These are phyloP conservation scores for Bombus pyrosoma DNA, from an alignment of 1,140 invertebrate species.

Conservation along the genomic window DNA sequence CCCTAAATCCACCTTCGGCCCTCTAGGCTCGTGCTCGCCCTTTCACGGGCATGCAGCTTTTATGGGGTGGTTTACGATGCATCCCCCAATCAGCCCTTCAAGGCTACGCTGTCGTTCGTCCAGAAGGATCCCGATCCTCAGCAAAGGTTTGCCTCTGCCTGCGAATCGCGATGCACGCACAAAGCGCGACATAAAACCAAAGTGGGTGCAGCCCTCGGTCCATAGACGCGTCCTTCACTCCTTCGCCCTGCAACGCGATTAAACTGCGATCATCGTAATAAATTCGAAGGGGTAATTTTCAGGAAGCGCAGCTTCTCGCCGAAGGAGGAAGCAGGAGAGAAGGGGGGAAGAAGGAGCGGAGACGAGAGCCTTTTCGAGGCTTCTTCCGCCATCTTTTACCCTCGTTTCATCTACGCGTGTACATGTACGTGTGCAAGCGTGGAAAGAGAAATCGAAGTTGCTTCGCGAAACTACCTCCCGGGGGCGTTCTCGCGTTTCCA, in stretches of 20 bases:
- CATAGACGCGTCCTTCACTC: not conserved
- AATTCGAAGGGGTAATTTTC: constrained; percentile 11
- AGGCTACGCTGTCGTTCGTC: constrained; percentile 39
- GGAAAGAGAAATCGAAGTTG: constrained; percentile 12
- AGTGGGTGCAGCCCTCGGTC: constrained; percentile 1
- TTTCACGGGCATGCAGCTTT: constrained; percentile 60
- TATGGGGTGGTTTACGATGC: constrained; percentile 67
- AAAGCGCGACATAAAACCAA: constrained; percentile 3
- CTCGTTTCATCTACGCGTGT: not conserved
- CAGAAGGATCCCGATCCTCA: constrained; percentile 68
- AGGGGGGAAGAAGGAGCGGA: not conserved
- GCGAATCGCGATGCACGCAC: constrained; percentile 13
- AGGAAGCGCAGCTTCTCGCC: not conserved
- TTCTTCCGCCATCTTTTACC: not conserved
- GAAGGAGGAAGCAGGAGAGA: not conserved
- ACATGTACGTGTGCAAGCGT: not conserved
- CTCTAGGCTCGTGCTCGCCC: constrained; percentile 48
- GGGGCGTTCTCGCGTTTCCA: not conserved
- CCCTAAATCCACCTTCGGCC: constrained; percentile 57
- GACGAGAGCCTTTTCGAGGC: too few relatives aligned
- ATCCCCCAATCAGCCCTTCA: constrained; percentile 51
- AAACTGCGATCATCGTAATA: constrained; percentile 27
- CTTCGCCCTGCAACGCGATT: not conserved
- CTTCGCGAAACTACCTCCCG: not conserved
- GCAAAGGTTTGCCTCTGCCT: constrained; percentile 48